Evolutionary conservation across 2,888 invertebrate species (phyloP), one percentile per base, ranked within the genome.

Genomic region (Orthonychiurus folsomi): DNA sequence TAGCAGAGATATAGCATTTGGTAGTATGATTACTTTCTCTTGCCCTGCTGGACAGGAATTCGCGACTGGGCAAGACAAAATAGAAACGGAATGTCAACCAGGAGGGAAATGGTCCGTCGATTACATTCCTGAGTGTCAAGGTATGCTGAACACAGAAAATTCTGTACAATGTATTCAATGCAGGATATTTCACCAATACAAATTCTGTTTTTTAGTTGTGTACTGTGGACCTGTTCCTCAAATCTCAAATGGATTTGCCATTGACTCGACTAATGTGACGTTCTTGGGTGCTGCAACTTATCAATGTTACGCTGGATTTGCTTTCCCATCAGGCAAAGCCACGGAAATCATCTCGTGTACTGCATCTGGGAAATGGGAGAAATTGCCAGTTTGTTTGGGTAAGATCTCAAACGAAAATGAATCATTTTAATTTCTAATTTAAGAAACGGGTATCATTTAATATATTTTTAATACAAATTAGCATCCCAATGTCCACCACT

Each of bases 221-320:
- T 96, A 95, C 77, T 96, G 96, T 77, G 94, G 94, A 61, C 94
- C 95, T 25, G 95, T 96, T 56, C 95, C 95, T 61, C 96, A 96
- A 82, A 96, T 96, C 68, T 92, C 93, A 75, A 96, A 95, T 77
- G 95, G 95, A 56, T 95, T 94, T 78, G 94, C 94, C 1, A 93
- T 93, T 76, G 92, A 91, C 56, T 93, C 95, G 0, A 88, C 93
- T 2, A 95, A 95, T 77, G 95, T 96, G 5, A 95, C 94, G 1
- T 96, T 91, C 76, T 84, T 86, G 66, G 95, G 94, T 47, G 83
- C 91, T 69, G 94, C 94, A 61, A 93, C 91, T 77, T 96, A 95
- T 77, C 93, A 94, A 76, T 96, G 95, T 76, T 95, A 96, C 76
- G 93, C 94, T 60, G 95, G 93, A 53, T 94, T 94, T 76, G 91